Conservation (phyloP, 2,888 invertebrate species). For the Ennomos fuscantarius region DNA sequence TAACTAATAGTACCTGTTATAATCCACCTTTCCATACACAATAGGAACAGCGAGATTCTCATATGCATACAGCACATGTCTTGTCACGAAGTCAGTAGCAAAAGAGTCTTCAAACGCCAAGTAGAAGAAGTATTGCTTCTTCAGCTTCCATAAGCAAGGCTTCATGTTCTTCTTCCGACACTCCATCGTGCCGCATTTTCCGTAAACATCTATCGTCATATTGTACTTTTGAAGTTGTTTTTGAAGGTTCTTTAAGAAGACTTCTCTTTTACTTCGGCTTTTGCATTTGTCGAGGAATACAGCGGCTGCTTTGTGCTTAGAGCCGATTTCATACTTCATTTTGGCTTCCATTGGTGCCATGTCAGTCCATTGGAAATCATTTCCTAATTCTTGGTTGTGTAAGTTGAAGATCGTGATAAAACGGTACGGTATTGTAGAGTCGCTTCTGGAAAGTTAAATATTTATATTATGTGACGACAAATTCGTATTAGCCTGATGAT, state of each 20-base stretch:
- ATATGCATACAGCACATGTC: slow-evolving; percentile 81
- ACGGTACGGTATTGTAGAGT: slow-evolving; percentile 60
- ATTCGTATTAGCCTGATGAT: no score
- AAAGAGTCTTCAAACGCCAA: slow-evolving; percentile 89
- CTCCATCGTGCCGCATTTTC: slow-evolving; percentile 73
- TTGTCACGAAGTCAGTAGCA: slow-evolving; percentile 75
- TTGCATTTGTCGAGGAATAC: slow-evolving; percentile 68
- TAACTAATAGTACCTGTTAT: slow-evolving; percentile 74
- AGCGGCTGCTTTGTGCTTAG: slow-evolving; percentile 64
- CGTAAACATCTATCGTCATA: slow-evolving; percentile 79
- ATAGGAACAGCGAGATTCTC: slow-evolving; percentile 87
- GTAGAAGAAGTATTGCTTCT: slow-evolving; percentile 88
- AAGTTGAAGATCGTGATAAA: slow-evolving; percentile 57
- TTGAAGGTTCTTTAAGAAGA: slow-evolving; percentile 63
- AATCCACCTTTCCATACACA: slow-evolving; percentile 87
- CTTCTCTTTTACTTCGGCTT: slow-evolving; percentile 60
- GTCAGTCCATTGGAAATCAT: slow-evolving; percentile 51
- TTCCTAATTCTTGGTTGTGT: slow-evolving; percentile 50
- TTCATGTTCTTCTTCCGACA: slow-evolving; percentile 59
- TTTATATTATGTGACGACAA: neutral
- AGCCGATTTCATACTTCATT: slow-evolving; percentile 47
- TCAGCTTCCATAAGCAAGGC: slow-evolving; percentile 68
- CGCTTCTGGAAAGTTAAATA: slow-evolving; percentile 17
- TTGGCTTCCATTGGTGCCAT: slow-evolving; percentile 48
- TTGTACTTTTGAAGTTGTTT: slow-evolving; percentile 68